phyloP scores from a whole-genome alignment of 1,140 invertebrate genomes.

The Argopecten irradians region DNA sequence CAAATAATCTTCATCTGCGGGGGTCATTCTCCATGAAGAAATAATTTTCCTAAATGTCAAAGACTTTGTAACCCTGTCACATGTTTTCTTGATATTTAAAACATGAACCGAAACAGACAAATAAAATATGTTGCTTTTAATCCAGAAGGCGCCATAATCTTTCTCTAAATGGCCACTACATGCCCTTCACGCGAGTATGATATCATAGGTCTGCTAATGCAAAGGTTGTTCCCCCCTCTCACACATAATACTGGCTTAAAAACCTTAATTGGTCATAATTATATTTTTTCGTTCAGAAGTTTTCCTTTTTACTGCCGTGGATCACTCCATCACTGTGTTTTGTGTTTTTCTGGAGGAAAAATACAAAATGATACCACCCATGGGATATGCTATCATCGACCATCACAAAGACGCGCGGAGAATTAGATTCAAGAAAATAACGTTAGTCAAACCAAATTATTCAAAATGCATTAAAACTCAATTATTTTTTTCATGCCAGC shows the following conservation, averaged over 20 bases:
- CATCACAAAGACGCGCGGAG: not conserved
- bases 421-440: constrained; percentile 19
- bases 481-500: not conserved
- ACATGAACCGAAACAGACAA: too few species aligned
- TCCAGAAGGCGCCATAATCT: not conserved
- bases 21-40: not conserved
- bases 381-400: not conserved
- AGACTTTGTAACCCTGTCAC: too few species aligned
- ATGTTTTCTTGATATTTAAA: too few species aligned
- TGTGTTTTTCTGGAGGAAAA: not conserved
- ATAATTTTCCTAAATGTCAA: not conserved
- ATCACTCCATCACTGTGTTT: not conserved
- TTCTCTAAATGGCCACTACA: not conserved
- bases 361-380: not conserved
- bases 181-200: not conserved
- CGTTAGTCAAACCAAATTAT: constrained; percentile 10
- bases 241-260: not conserved
- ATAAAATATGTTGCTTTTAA: too few species aligned
- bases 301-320: not conserved
- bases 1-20: not conserved
- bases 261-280: not conserved
- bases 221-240: not conserved
- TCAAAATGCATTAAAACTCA: constrained; percentile 18
- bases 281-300: not conserved
- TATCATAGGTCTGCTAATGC: not conserved